A percentile compares a stretch with the other conserved stretches of the same genome.
These are phyloP conservation scores for Prinia subflava DNA, from an alignment of 2,113 vertebrate genomes.

Conservation along the genomic window DNA sequence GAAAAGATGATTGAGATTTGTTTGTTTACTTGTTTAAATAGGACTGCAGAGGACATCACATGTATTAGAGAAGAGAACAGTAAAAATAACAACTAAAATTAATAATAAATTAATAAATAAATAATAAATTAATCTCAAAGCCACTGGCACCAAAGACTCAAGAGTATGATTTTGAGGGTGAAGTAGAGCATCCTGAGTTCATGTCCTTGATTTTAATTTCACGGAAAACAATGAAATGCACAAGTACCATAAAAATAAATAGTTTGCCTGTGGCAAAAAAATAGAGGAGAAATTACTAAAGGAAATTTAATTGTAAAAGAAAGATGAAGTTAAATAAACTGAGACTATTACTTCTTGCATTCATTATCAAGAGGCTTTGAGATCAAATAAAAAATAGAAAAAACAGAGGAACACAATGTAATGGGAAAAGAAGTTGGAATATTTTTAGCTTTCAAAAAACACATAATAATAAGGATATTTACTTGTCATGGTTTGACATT, in stretches of 20 bases:
- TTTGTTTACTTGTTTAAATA: neutral
- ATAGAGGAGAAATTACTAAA: neutral
- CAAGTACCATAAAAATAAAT: neutral
- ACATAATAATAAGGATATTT: neutral
- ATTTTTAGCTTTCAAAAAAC: neutral
- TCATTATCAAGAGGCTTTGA: neutral
- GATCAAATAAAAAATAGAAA: neutral
- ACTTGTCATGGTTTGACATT: neutral
- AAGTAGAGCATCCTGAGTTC: neutral
- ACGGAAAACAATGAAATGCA: neutral
- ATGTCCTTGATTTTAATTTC: neutral
- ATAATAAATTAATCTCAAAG: neutral
- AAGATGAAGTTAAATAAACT: neutral
- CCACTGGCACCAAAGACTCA: neutral
- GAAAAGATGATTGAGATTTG: neutral
- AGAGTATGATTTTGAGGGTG: neutral
- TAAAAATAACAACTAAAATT: neutral
- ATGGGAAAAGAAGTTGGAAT: neutral
- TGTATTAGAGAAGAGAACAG: neutral
- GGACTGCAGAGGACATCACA: fast-evolving
- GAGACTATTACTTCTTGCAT: neutral
- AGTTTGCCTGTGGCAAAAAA: neutral
- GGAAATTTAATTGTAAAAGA: neutral
- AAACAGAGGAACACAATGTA: neutral
- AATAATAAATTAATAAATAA: neutral